phyloP scores from a whole-genome alignment of 2,888 invertebrate species.

The Hydraecia micacea region DNA sequence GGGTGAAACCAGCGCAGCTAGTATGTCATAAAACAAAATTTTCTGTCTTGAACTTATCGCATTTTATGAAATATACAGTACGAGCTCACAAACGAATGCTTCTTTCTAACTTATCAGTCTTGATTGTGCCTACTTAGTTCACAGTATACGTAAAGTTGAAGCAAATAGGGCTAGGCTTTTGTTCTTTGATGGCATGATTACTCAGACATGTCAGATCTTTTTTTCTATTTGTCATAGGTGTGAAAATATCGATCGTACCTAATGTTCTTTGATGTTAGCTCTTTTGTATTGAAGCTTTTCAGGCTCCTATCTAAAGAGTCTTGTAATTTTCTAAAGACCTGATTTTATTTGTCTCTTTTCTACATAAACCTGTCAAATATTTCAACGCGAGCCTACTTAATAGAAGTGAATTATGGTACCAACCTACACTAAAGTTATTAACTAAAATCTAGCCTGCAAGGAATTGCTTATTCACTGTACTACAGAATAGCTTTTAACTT shows the following conservation, averaged over 20 bases:
- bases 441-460: not conserved
- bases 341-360: constrained; percentile 19
- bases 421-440: not conserved
- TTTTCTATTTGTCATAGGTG: not conserved
- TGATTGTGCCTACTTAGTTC: not conserved
- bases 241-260: constrained; percentile 22
- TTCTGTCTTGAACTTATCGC: constrained; percentile 5
- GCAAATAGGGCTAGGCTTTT: not conserved
- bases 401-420: not conserved
- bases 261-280: constrained; percentile 1
- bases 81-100: constrained; percentile 17
- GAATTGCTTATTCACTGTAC: not conserved
- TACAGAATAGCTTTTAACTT: constrained; percentile 23
- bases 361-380: not conserved
- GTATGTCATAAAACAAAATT: constrained; percentile 8
- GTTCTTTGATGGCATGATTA: not conserved
- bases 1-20: not conserved
- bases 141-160: not conserved
- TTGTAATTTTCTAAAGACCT: not conserved
- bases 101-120: constrained; percentile 12
- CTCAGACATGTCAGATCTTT: not conserved
- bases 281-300: not conserved
- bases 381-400: not conserved
- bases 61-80: constrained; percentile 24
- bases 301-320: not conserved